A percentile compares a stretch with the other conserved stretches of the same genome.
Conservation (phyloP, 2,797 vertebrate genomes). For the Acanthopagrus latus region DNA sequence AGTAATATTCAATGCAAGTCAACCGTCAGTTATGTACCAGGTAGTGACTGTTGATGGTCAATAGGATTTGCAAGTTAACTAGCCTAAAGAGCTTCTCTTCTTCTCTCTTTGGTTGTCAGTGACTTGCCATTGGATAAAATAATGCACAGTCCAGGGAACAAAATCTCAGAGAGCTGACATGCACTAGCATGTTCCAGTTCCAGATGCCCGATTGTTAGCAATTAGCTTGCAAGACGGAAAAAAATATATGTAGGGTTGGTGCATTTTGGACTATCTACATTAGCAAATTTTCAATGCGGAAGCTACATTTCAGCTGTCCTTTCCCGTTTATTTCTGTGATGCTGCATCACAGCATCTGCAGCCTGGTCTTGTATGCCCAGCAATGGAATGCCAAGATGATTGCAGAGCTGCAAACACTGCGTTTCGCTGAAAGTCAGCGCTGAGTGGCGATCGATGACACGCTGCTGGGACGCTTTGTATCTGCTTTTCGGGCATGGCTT, state of each 20-base stretch:
- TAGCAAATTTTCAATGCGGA: not conserved
- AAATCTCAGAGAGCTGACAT: not conserved
- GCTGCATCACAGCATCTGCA: constrained; percentile 6
- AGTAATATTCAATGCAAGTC: too few species aligned
- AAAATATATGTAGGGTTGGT: too few species aligned
- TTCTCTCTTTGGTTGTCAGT: not conserved
- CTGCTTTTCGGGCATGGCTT: too few species aligned
- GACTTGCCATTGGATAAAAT: not conserved
- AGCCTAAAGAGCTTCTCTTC: not conserved
- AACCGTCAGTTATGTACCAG: too few species aligned
- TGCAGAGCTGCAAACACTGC: too few species aligned
- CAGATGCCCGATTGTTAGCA: not conserved
- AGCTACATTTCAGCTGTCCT: not conserved
- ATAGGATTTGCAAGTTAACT: not conserved
- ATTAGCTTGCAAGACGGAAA: not conserved
- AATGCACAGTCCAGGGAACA: not conserved
- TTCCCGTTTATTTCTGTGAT: not conserved
- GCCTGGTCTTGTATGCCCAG: too few species aligned
- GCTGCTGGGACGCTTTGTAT: not conserved
- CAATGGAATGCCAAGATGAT: too few species aligned
- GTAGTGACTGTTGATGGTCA: too few species aligned
- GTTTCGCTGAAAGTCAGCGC: not conserved
- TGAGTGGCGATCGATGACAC: not conserved
- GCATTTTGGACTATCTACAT: not conserved
- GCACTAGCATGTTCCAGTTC: not conserved